Percentiles rank a stretch among this genome's conserved stretches.
phyloP scores from a whole-genome alignment of 2,113 vertebrate genomes.

The Falcunculus frontatus region DNA sequence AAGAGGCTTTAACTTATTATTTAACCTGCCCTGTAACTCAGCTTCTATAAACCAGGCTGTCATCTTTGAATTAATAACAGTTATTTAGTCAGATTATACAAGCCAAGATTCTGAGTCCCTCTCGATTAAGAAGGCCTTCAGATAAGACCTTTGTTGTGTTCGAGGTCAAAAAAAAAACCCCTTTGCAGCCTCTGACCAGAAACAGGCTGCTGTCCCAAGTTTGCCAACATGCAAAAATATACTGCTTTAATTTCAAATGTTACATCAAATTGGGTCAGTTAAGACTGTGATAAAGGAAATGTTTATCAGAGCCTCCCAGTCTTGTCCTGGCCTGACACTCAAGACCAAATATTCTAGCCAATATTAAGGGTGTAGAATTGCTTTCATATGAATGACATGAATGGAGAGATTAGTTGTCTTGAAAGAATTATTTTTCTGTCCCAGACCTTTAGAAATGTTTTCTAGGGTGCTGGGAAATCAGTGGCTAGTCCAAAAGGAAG shows the following conservation, averaged over 20 bases:
- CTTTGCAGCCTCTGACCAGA: background rate
- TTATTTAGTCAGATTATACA: background rate
- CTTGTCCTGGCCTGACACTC: background rate
- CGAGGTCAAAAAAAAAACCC: fast-evolving
- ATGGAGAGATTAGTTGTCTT: constrained; percentile 34
- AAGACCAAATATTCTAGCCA: constrained; percentile 7
- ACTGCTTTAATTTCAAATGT: background rate
- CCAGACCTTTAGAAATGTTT: constrained; percentile 29
- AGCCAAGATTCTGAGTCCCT: background rate
- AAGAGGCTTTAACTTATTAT: background rate
- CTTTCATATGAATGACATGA: constrained; percentile 13
- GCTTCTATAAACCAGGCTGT: background rate
- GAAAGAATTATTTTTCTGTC: constrained; percentile 33
- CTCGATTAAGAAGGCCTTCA: background rate
- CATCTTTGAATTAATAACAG: background rate
- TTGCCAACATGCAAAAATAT: background rate
- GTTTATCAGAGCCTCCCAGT: constrained; percentile 27
- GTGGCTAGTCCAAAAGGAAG: constrained; percentile 11
- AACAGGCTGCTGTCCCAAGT: background rate
- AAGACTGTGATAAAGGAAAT: background rate
- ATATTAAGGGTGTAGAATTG: background rate
- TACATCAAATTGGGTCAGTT: background rate
- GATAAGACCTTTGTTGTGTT: background rate
- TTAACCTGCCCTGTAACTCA: background rate
- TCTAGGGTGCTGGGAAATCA: constrained; percentile 12